Evolutionary conservation across 1,140 invertebrate species (phyloP), one percentile per base, ranked within the genome.

Genomic region (Drosophila kurseongensis): DNA sequence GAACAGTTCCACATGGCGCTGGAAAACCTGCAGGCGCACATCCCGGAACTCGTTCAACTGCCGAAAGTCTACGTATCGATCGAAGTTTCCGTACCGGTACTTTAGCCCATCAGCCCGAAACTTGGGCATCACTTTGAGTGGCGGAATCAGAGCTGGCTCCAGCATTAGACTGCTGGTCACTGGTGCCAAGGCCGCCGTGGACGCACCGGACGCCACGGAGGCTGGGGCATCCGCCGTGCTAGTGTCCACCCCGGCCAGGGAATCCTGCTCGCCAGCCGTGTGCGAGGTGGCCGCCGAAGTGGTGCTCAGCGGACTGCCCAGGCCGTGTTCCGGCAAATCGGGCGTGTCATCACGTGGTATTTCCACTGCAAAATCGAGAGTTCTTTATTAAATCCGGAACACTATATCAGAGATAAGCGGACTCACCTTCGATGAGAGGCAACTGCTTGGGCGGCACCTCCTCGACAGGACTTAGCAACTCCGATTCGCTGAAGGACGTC

Each of bases 1-100:
- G 92, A 99, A 99, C 90, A 99, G 94, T 78, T 98, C 96, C 45
- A 94, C 93, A 71, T 97, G 95, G 68, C 95, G 94, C 44, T 94
- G 94, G 78, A 99, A 96, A 54, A 96, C 95, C 73, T 95, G 95
- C 48, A 99, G 92, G 51, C 99, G 94, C 32, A 95, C 93, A 93
- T 99, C 98, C 65, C 95, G 93, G 65, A 96, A 96, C 47, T 96
- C 94, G 76, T 96, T 94, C 16, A 95, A 94, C 93, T 98, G 98
- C 29, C 98, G 94, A 92, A 99, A 99, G 9, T 98, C 98, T 92
- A 99, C 99, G 94, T 99, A 99, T 90, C 97, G 96, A 91, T 98
- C 97, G 93, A 99, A 99, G 93, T 99, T 99, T 44, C 98, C 98
- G 94, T 97, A 98, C 65, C 97, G 96, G 93, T 98, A 99, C 84